Percentiles rank a stretch among this genome's conserved stretches.
These are phyloP conservation scores for Mixornis gularis DNA, from an alignment of 2,113 vertebrate species.

Conservation along the genomic window DNA sequence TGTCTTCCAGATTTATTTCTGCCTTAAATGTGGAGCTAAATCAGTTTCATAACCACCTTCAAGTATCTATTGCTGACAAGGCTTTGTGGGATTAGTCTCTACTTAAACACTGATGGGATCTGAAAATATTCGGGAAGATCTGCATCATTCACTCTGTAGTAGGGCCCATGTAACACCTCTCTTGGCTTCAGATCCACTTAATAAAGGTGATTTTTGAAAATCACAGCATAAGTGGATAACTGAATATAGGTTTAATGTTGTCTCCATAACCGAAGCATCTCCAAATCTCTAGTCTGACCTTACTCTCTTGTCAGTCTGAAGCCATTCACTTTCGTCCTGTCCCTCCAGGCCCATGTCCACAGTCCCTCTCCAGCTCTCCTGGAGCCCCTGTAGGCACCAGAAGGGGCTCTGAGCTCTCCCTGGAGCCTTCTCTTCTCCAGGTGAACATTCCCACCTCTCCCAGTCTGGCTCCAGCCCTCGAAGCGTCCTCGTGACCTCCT, in stretches of 20 bases:
- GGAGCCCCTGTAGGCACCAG: background rate
- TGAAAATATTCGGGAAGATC: background rate
- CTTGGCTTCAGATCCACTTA: background rate
- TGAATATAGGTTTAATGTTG: background rate
- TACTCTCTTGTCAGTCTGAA: background rate
- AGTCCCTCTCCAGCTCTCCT: background rate
- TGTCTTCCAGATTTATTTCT: background rate
- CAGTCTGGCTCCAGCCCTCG: fast-evolving
- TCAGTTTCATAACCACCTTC: background rate
- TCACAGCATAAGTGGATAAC: background rate
- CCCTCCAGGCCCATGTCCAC: fast-evolving
- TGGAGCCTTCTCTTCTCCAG: background rate
- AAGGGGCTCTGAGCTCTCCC: background rate
- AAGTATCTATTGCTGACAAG: background rate
- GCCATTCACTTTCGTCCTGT: background rate
- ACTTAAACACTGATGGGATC: background rate
- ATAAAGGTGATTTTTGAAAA: background rate
- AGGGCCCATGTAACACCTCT: background rate
- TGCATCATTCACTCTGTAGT: background rate
- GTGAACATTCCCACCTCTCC: background rate
- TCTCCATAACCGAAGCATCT: background rate
- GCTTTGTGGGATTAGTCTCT: background rate
- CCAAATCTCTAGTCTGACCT: background rate
- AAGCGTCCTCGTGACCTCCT: fast-evolving
- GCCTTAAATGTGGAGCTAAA: background rate